Evolutionary conservation across 2,888 invertebrate species (phyloP).

Genomic region (Lasioglossum vierecki): DNA sequence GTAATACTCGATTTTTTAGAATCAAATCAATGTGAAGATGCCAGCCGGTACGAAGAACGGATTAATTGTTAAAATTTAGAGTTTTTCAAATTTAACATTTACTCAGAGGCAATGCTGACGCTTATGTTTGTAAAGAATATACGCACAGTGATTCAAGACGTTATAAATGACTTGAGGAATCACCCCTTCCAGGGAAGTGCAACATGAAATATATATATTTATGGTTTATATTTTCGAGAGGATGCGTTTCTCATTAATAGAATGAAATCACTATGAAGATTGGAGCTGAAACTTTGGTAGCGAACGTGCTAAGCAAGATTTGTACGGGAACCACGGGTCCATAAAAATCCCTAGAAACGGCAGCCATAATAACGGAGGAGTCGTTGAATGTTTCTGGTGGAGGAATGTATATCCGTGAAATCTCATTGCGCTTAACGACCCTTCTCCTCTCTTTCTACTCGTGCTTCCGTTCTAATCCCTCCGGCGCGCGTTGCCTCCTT

Average conservation of each 20-base stretch:
- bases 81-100: no score
- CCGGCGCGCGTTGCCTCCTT: background rate
- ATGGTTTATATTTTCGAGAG: no score
- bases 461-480: background rate
- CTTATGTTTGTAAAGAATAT: no score
- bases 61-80: no score
- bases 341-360: background rate
- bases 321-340: background rate
- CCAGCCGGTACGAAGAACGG: no score
- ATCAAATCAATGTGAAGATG: no score
- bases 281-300: background rate
- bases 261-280: background rate
- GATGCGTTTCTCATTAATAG: background rate
- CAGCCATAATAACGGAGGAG: background rate
- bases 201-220: no score
- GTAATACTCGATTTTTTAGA: background rate
- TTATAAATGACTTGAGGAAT: no score
- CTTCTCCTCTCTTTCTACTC: background rate
- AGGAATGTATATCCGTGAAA: background rate
- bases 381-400: background rate
- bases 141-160: no score
- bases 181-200: no score
- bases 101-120: no score
- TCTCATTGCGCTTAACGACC: background rate
- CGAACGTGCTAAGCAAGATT: background rate